Percentiles rank a stretch among this genome's conserved stretches.
phyloP scores from a whole-genome alignment of 2,888 invertebrate species.

The Tryphoninae sp. region DNA sequence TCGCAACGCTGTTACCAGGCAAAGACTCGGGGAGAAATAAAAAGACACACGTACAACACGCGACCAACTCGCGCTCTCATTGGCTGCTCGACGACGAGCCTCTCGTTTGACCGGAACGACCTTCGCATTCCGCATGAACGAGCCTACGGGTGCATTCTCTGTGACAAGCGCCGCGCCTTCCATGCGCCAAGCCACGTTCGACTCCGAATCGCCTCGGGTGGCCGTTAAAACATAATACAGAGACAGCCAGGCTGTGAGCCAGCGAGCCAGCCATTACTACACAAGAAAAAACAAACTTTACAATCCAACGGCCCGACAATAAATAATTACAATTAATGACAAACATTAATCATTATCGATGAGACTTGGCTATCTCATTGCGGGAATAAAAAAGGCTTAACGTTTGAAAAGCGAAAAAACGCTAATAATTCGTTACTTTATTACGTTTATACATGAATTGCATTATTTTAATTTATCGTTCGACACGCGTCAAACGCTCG shows the following conservation, averaged over 20 bases:
- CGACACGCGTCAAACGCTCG: too few relatives aligned
- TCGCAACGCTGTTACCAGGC: conserved; percentile 60
- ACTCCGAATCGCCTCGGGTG: neutral
- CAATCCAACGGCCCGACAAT: too few relatives aligned
- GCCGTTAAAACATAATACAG: neutral
- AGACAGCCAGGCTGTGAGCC: neutral
- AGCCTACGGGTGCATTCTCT: conserved; percentile 41
- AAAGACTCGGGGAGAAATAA: conserved; percentile 41
- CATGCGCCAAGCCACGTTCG: neutral
- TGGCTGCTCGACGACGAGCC: conserved; percentile 74
- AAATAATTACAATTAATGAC: too few relatives aligned
- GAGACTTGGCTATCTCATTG: too few relatives aligned
- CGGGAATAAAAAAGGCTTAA: too few relatives aligned
- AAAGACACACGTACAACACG: conserved; percentile 14
- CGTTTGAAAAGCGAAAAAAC: too few relatives aligned
- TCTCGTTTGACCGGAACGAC: conserved; percentile 73
- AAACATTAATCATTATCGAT: too few relatives aligned
- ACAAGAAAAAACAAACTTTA: neutral
- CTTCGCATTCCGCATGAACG: conserved; percentile 71
- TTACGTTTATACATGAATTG: too few relatives aligned
- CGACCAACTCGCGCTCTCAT: conserved; percentile 62
- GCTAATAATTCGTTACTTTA: too few relatives aligned
- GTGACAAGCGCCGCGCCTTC: conserved; percentile 32
- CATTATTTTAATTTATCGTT: too few relatives aligned
- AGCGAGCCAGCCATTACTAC: neutral